Evolutionary conservation across 2,888 invertebrate genomes (phyloP).

Genomic region (Rotaria socialis): DNA sequence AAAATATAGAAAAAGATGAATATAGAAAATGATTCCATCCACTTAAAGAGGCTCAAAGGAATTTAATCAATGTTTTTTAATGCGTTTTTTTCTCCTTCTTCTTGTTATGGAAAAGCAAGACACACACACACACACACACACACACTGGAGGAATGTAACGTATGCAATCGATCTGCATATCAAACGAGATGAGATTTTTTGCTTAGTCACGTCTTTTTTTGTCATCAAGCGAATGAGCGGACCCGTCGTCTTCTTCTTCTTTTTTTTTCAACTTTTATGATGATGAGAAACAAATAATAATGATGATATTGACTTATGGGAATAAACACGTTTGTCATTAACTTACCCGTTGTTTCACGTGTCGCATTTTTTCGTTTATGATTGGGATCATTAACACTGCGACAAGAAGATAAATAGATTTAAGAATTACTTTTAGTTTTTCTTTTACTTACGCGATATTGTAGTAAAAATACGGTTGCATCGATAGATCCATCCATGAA

Average conservation of each 20-base stretch:
- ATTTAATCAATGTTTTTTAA: slow-evolving; percentile 32
- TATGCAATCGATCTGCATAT: slow-evolving; percentile 32
- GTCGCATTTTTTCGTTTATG: slow-evolving; percentile 82
- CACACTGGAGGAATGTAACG: slow-evolving; percentile 29
- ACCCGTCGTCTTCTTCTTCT: background rate
- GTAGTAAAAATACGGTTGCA: slow-evolving; percentile 34
- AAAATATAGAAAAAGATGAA: background rate
- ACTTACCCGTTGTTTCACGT: slow-evolving; percentile 74
- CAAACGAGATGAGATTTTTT: slow-evolving; percentile 29
- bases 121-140: background rate
- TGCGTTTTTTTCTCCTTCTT: background rate
- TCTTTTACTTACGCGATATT: background rate
- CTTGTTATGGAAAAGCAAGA: background rate
- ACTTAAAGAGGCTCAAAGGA: slow-evolving; percentile 24
- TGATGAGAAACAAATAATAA: slow-evolving; percentile 29
- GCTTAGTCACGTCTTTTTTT: slow-evolving; percentile 25
- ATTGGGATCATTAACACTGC: slow-evolving; percentile 19
- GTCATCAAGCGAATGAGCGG: slow-evolving; percentile 9
- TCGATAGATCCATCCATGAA: slow-evolving; percentile 30
- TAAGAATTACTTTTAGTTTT: background rate
- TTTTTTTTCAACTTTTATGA: slow-evolving; percentile 1
- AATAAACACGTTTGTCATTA: slow-evolving; percentile 26
- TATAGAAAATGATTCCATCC: background rate
- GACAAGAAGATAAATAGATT: background rate
- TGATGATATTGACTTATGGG: slow-evolving; percentile 29